These are phyloP conservation scores for Mobula birostris DNA, from an alignment of 2,113 vertebrate species.

Conservation along the genomic window DNA sequence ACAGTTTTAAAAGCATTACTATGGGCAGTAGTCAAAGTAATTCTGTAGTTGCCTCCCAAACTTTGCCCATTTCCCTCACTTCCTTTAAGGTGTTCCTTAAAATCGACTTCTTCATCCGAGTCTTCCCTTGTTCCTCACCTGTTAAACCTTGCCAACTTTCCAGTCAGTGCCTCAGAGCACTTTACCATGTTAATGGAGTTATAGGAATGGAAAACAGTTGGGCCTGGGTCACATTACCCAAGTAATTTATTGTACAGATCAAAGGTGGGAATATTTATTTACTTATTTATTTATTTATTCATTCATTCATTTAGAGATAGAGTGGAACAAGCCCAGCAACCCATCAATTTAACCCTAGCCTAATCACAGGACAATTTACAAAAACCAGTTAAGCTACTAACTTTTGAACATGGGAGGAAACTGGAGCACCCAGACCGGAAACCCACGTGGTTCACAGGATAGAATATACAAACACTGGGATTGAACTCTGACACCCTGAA, in stretches of 20 bases:
- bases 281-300: too few relatives aligned
- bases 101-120: not conserved
- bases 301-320: too few relatives aligned
- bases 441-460: too few relatives aligned
- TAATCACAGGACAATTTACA: too few relatives aligned
- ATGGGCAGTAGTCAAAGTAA: not conserved
- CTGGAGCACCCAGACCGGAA: too few relatives aligned
- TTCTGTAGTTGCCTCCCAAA: not conserved
- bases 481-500: too few relatives aligned
- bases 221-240: not conserved
- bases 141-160: not conserved
- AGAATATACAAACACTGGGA: too few relatives aligned
- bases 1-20: not conserved
- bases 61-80: not conserved
- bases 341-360: too few relatives aligned
- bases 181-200: not conserved
- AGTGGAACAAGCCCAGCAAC: too few relatives aligned
- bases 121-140: not conserved
- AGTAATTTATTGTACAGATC: not conserved
- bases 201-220: not conserved
- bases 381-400: too few relatives aligned
- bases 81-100: not conserved
- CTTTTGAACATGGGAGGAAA: too few relatives aligned
- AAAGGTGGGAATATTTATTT: not conserved
- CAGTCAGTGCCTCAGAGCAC: not conserved